A percentile compares a stretch with the other conserved stretches of the same genome.
Evolutionary conservation across 2,888 invertebrate genomes (phyloP).

Genomic region (Polydrusus pterygomalis): DNA sequence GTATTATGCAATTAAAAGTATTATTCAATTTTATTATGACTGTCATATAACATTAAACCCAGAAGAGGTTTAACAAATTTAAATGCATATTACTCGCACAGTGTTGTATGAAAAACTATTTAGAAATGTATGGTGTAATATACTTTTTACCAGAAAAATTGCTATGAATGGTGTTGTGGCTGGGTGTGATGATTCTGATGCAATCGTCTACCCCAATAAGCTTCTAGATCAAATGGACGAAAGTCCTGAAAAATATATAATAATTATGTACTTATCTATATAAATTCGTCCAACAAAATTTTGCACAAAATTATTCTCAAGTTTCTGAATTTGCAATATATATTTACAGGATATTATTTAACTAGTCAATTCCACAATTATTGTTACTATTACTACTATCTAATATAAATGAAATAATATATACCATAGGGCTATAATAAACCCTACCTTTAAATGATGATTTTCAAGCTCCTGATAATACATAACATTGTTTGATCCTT

Average conservation of each 20-base stretch:
- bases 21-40: too few relatives aligned
- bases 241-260: constrained; percentile 77
- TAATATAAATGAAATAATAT: too few relatives aligned
- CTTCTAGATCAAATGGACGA: constrained; percentile 86
- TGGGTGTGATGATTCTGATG: constrained; percentile 77
- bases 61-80: neutral
- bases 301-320: too few relatives aligned
- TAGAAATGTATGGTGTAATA: constrained; percentile 16
- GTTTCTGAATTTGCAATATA: too few relatives aligned
- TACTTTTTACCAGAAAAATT: constrained; percentile 54
- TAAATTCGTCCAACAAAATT: too few relatives aligned
- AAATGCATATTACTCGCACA: neutral
- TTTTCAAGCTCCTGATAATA: constrained; percentile 79
- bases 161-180: constrained; percentile 72
- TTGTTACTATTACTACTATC: too few relatives aligned
- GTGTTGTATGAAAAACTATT: constrained; percentile 3
- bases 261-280: too few relatives aligned
- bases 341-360: too few relatives aligned
- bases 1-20: neutral
- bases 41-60: too few relatives aligned
- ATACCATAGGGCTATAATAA: too few relatives aligned
- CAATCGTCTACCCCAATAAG: constrained; percentile 83
- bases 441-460: constrained; percentile 72
- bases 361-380: too few relatives aligned
- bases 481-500: constrained; percentile 72